phyloP scores from a whole-genome alignment of 2,113 vertebrate species.

The Festucalex cinctus region DNA sequence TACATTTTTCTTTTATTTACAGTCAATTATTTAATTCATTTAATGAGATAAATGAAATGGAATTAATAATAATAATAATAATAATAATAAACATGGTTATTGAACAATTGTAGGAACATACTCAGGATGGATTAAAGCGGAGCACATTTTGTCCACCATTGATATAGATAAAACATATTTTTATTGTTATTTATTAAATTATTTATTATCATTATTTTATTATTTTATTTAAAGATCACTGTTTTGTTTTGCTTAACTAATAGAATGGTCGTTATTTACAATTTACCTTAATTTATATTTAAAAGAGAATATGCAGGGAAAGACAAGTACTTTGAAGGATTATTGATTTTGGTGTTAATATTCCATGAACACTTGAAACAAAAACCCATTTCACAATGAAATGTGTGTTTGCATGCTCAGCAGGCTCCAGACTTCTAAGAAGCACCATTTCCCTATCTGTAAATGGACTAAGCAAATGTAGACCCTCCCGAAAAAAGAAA shows the following conservation, averaged over 20 bases:
- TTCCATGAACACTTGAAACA: slow-evolving; percentile 44
- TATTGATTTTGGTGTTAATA: slow-evolving; percentile 54
- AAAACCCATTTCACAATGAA: slow-evolving; percentile 42
- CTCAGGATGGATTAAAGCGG: not conserved
- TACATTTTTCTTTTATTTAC: not conserved
- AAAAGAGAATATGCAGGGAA: not conserved
- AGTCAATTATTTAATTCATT: not conserved
- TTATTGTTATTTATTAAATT: too few species aligned
- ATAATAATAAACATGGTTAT: not conserved
- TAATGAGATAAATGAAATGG: not conserved
- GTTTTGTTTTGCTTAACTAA: not conserved
- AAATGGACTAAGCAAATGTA: slow-evolving; percentile 94
- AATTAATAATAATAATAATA: too few species aligned
- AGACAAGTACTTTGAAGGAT: slow-evolving; percentile 15
- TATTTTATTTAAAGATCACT: not conserved
- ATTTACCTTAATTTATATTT: not conserved
- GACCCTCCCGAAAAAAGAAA: slow-evolving; percentile 55
- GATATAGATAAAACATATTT: not conserved
- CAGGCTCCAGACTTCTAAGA: slow-evolving; percentile 81
- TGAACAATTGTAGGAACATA: not conserved
- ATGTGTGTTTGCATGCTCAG: slow-evolving; percentile 67
- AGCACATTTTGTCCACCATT: not conserved
- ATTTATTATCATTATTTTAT: too few species aligned
- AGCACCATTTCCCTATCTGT: slow-evolving; percentile 84
- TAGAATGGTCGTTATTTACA: not conserved